Conservation (phyloP, 1,140 invertebrate species). For the Watersipora subatra region DNA sequence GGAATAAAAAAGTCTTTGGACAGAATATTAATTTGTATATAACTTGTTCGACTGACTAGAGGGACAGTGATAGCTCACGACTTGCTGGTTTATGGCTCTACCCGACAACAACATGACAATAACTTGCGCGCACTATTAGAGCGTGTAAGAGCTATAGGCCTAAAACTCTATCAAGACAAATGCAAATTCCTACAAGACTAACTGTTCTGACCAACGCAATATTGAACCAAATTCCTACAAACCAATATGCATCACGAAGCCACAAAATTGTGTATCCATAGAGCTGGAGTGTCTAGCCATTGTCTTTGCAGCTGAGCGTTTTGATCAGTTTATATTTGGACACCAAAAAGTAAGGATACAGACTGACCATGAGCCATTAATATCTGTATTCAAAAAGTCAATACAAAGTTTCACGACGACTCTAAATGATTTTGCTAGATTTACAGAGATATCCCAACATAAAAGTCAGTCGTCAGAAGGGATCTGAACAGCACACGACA, state of each 20-base stretch:
- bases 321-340: constrained; percentile 42
- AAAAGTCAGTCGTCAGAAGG: constrained; percentile 24
- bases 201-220: background rate
- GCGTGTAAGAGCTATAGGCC: background rate
- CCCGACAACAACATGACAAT: background rate
- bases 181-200: background rate
- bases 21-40: too few relatives aligned
- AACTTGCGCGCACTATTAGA: background rate
- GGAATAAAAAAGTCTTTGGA: too few relatives aligned
- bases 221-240: background rate
- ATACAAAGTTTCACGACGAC: constrained; percentile 26
- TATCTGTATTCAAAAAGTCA: constrained; percentile 34
- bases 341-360: constrained; percentile 15
- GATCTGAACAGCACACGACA: constrained; percentile 34
- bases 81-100: background rate
- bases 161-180: background rate
- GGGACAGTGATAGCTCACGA: background rate
- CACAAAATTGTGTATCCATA: background rate
- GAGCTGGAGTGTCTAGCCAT: constrained; percentile 18
- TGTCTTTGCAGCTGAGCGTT: constrained; percentile 42
- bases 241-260: constrained; percentile 14
- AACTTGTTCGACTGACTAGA: background rate
- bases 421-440: constrained; percentile 29
- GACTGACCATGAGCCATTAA: too few relatives aligned
- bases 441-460: constrained; percentile 35